These are phyloP conservation scores for Drosophila ezoana DNA, from an alignment of 2,888 invertebrate genomes.

Conservation along the genomic window DNA sequence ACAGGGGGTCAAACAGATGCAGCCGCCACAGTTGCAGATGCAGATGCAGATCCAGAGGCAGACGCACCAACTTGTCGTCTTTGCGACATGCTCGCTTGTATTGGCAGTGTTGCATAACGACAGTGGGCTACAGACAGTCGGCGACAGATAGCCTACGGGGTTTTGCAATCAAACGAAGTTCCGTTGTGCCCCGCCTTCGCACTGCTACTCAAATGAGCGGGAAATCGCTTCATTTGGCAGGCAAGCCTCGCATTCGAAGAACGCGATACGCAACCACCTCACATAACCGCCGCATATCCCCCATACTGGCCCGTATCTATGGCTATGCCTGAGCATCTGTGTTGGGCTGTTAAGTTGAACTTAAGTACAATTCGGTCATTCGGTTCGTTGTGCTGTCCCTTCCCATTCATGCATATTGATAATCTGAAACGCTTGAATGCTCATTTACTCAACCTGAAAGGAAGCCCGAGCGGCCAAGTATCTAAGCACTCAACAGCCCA, in stretches of 20 bases:
- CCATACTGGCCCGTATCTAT: constrained; percentile 9
- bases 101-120: constrained; percentile 50
- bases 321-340: constrained; percentile 35
- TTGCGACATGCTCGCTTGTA: constrained; percentile 30
- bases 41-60: constrained; percentile 1
- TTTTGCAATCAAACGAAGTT: constrained; percentile 56
- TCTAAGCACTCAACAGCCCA: constrained; percentile 16
- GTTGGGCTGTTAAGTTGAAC: constrained; percentile 46
- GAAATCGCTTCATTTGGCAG: constrained; percentile 58
- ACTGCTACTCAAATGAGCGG: constrained; percentile 44
- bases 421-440: constrained; percentile 81
- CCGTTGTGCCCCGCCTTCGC: constrained; percentile 6
- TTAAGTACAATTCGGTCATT: constrained; percentile 67
- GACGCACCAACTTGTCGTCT: constrained; percentile 18
- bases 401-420: constrained; percentile 73
- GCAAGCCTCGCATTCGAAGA: constrained; percentile 1
- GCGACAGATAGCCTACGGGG: constrained; percentile 21
- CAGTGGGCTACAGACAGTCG: neutral
- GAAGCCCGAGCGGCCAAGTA: constrained; percentile 36
- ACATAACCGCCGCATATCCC: constrained; percentile 36
- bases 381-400: constrained; percentile 16
- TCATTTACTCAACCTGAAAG: constrained; percentile 80
- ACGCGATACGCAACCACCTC: constrained; percentile 6
- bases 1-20: constrained; percentile 29
- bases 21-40: constrained; percentile 11